Conservation (phyloP, 2,797 vertebrate species). For the Arrhamphus sclerolepis region DNA sequence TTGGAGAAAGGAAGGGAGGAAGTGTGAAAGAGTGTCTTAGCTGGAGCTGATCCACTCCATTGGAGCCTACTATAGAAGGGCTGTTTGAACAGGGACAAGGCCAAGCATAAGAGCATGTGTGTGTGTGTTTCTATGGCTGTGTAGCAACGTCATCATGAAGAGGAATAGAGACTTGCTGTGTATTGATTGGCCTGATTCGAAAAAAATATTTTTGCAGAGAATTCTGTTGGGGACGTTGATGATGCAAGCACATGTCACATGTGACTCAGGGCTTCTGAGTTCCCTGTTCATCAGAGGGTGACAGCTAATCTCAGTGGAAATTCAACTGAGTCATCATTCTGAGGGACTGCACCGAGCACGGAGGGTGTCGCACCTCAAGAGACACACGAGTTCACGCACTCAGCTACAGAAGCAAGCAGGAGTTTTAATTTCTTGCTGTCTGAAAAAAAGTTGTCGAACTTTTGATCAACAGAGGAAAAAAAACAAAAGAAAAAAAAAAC, state of each 20-base stretch:
- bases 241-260: conserved; percentile 4
- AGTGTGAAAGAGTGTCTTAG: conserved; percentile 77
- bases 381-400: conserved; percentile 1
- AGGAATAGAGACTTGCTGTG: conserved; percentile 27
- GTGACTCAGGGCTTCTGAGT: conserved; percentile 58
- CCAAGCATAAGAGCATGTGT: conserved; percentile 50
- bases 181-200: conserved; percentile 26
- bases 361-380: conserved; percentile 45
- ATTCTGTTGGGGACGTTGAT: conserved; percentile 24
- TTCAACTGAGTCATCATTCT: conserved; percentile 75
- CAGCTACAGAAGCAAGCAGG: conserved; percentile 3
- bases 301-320: conserved; percentile 77
- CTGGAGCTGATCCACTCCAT: conserved; percentile 74
- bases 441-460: background rate
- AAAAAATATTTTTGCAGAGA: conserved; percentile 30
- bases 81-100: conserved; percentile 71
- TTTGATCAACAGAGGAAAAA: background rate
- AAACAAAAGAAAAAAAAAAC: background rate
- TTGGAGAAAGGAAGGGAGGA: conserved; percentile 71
- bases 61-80: conserved; percentile 69
- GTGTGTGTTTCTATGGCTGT: conserved; percentile 30
- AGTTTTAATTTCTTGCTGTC: background rate
- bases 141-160: conserved; percentile 51
- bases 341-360: conserved; percentile 37
- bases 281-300: conserved; percentile 58